phyloP scores from a whole-genome alignment of 2,113 vertebrate species.

The Capra hircus region DNA sequence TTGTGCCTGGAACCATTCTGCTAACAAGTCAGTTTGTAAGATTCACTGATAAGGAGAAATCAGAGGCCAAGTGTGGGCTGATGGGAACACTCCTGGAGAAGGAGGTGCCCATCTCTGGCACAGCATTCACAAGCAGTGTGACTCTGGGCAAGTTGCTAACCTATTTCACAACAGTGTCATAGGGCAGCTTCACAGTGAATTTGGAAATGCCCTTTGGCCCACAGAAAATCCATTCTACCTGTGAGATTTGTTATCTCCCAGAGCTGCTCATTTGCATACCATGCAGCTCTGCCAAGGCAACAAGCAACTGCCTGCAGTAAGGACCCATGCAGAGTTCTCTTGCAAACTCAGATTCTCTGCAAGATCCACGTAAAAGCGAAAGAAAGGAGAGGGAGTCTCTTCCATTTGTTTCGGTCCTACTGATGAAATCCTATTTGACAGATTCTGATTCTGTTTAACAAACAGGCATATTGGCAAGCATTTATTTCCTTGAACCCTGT shows the following conservation, averaged over 20 bases:
- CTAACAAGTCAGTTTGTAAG: not conserved
- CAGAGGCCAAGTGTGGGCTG: not conserved
- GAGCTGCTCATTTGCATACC: conserved; percentile 59
- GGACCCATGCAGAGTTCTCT: not conserved
- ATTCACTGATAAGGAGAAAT: not conserved
- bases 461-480: not conserved
- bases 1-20: not conserved
- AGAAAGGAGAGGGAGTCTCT: not conserved
- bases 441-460: conserved; percentile 12
- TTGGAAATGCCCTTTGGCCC: conserved; percentile 61
- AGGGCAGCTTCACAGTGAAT: conserved; percentile 64
- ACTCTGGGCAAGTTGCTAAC: conserved; percentile 52
- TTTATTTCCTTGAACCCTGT: conserved; percentile 7
- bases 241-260: conserved; percentile 55
- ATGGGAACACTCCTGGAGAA: not conserved
- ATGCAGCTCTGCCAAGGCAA: not conserved
- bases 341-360: not conserved
- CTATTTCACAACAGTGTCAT: conserved; percentile 49
- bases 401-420: not conserved
- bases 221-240: conserved; percentile 63
- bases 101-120: not conserved
- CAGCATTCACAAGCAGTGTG: conserved; percentile 18
- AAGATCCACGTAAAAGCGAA: not conserved
- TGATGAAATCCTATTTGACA: not conserved
- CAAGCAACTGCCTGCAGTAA: not conserved